Conservation (phyloP, 2,888 invertebrate species). For the Crocallis elinguaria region DNA sequence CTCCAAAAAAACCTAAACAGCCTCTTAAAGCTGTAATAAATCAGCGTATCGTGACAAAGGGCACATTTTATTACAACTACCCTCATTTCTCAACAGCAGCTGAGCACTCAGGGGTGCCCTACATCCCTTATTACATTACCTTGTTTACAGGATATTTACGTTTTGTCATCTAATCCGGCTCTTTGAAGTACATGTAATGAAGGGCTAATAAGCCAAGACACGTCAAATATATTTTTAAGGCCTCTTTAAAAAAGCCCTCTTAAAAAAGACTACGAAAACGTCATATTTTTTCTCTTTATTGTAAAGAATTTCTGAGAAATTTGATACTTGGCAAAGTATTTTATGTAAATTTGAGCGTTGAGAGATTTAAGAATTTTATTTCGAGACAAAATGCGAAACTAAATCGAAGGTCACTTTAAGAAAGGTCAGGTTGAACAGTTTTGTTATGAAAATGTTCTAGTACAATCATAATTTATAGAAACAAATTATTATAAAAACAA, state of each 20-base stretch:
- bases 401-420: slow-evolving; percentile 10
- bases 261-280: background rate
- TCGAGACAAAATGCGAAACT: slow-evolving; percentile 2
- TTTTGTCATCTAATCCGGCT: slow-evolving; percentile 24
- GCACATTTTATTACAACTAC: slow-evolving; percentile 28
- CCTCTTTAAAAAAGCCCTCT: slow-evolving; percentile 5
- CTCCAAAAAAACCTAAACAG: slow-evolving; percentile 5
- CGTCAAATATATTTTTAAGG: slow-evolving; percentile 7
- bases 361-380: slow-evolving; percentile 3
- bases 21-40: slow-evolving; percentile 21
- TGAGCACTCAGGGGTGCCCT: slow-evolving; percentile 20
- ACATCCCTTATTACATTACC: slow-evolving; percentile 31
- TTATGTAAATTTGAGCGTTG: slow-evolving; percentile 11
- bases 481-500: too few species aligned
- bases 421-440: slow-evolving; percentile 8
- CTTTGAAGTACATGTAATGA: slow-evolving; percentile 27
- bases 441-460: slow-evolving; percentile 4
- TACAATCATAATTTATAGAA: background rate
- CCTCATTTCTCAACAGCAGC: slow-evolving; percentile 33
- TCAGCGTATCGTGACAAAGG: slow-evolving; percentile 28
- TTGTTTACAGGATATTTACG: slow-evolving; percentile 36
- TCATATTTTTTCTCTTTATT: background rate
- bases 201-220: slow-evolving; percentile 25
- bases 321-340: slow-evolving; percentile 11
- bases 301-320: slow-evolving; percentile 7